Conservation (phyloP, 2,797 vertebrate genomes). For the Halcyon leucocephala region DNA sequence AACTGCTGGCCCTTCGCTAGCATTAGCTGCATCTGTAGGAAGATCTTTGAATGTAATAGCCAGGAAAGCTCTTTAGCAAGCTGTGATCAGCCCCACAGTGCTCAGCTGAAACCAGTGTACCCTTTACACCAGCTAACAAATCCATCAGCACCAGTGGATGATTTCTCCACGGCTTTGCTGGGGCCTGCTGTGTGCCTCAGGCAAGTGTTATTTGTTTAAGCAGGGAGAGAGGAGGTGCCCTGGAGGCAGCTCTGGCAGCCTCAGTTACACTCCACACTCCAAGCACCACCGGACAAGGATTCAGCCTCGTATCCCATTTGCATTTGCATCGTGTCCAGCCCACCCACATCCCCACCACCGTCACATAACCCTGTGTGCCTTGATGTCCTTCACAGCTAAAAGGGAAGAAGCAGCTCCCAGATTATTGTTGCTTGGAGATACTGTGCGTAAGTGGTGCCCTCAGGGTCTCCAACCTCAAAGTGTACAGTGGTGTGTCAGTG, state of each 20-base stretch:
- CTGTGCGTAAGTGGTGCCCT: background rate
- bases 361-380: background rate
- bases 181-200: slow-evolving; percentile 44
- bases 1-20: background rate
- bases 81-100: background rate
- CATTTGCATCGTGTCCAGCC: background rate
- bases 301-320: background rate
- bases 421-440: background rate
- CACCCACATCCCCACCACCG: background rate
- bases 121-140: slow-evolving; percentile 38
- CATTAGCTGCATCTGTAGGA: background rate
- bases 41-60: background rate
- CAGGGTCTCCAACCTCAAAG: background rate
- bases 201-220: background rate
- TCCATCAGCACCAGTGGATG: background rate
- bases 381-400: background rate
- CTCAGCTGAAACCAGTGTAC: background rate
- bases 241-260: background rate
- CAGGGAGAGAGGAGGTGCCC: slow-evolving; percentile 18
- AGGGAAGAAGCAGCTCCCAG: background rate
- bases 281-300: background rate
- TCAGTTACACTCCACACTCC: background rate
- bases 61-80: slow-evolving; percentile 24
- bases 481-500: background rate
- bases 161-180: slow-evolving; percentile 48